Percentiles rank a stretch among this genome's conserved stretches.
phyloP scores from a whole-genome alignment of 1,140 invertebrate species.

The Eriocheir sinensis region DNA sequence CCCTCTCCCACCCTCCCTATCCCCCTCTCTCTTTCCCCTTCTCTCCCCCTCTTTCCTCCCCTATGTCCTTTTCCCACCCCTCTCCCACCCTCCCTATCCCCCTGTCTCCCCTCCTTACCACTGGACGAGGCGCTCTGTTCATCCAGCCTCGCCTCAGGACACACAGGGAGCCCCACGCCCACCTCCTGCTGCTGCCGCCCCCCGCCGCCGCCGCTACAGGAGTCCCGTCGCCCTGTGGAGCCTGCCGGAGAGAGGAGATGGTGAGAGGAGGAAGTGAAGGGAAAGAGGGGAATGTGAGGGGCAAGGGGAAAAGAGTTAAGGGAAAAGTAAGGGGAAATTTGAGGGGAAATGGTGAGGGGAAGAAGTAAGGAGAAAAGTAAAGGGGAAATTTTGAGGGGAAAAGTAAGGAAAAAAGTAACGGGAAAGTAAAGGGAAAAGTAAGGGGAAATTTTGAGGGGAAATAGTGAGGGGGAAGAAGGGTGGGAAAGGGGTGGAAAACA shows the following conservation, averaged over 20 bases:
- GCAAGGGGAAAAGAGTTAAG: not conserved
- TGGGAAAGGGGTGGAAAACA: not conserved
- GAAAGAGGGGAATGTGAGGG: not conserved
- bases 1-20: too few species aligned
- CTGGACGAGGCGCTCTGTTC: slow-evolving; percentile 72
- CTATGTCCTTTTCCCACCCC: too few species aligned
- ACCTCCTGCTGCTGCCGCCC: not conserved
- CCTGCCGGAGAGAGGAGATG: not conserved
- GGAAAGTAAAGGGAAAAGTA: too few species aligned
- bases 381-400: not conserved
- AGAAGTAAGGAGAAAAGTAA: not conserved
- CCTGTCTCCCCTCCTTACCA: slow-evolving; percentile 32
- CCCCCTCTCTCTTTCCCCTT: too few species aligned
- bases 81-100: too few species aligned
- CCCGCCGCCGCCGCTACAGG: not conserved
- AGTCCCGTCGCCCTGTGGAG: not conserved
- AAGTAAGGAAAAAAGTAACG: not conserved
- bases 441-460: not conserved
- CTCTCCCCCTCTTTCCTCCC: too few species aligned
- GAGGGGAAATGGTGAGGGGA: not conserved
- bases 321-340: not conserved
- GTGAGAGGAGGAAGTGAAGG: not conserved
- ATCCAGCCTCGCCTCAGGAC: slow-evolving; percentile 50
- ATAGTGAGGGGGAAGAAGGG: not conserved
- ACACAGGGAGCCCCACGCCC: slow-evolving; percentile 28